A percentile compares a stretch with the other conserved stretches of the same genome.
Evolutionary conservation across 2,113 vertebrate genomes (phyloP).

Genomic region (Phylloscopus trochilus): DNA sequence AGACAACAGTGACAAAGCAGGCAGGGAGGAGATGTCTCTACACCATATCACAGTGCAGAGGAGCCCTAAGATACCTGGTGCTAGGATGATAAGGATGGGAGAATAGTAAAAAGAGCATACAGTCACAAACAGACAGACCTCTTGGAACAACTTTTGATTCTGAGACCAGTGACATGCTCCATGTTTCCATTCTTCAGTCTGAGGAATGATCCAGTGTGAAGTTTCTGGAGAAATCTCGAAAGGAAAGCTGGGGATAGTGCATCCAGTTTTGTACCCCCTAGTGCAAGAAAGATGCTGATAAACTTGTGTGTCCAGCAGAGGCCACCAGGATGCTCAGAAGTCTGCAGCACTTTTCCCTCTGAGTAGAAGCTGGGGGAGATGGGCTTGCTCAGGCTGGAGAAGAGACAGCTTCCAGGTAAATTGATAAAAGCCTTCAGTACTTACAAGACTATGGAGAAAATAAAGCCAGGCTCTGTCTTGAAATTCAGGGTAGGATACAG

Average conservation of each 20-base stretch:
- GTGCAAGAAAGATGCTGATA: background rate
- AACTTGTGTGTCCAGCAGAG: background rate
- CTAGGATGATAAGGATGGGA: background rate
- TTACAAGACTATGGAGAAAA: background rate
- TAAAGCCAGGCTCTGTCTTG: background rate
- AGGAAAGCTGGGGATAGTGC: background rate
- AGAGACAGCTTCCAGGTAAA: background rate
- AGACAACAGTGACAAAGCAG: rapidly evolving
- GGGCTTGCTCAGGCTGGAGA: background rate
- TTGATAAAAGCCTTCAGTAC: background rate
- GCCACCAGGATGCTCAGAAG: background rate
- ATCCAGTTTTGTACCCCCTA: background rate
- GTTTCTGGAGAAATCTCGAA: background rate
- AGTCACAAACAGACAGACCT: background rate
- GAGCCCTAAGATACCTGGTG: background rate
- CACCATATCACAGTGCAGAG: background rate
- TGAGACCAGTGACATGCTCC: background rate
- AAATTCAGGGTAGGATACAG: background rate
- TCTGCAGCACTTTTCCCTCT: background rate
- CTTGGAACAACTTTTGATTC: background rate
- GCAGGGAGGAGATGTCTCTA: background rate
- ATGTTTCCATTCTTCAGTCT: background rate
- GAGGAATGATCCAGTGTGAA: background rate
- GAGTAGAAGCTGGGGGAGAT: background rate
- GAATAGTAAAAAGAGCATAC: background rate